Evolutionary conservation across 2,113 vertebrate species (phyloP).

Genomic region (Phainopepla nitens): DNA sequence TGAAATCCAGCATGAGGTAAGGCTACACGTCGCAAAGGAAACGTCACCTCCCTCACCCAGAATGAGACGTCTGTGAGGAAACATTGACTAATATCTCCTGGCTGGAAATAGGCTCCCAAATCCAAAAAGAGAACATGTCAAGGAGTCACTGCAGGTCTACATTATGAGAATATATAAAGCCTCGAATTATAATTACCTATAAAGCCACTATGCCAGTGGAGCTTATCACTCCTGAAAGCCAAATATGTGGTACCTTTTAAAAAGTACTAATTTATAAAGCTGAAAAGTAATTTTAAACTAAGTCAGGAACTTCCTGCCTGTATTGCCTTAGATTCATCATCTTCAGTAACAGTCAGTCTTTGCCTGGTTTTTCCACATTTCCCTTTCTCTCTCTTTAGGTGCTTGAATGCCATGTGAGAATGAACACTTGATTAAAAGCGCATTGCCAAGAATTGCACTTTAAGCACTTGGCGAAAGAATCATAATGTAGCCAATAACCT

Average conservation of each 20-base stretch:
- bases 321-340: not conserved
- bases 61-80: not conserved
- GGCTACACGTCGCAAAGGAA: not conserved
- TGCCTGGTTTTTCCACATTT: not conserved
- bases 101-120: not conserved
- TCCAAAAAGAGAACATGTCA: not conserved
- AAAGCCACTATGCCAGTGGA: not conserved
- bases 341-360: not conserved
- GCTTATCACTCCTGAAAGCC: not conserved
- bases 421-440: not conserved
- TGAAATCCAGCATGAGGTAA: not conserved
- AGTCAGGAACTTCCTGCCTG: not conserved
- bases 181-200: not conserved
- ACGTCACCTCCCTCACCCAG: not conserved
- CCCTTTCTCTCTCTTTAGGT: not conserved
- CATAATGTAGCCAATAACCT: not conserved
- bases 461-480: not conserved
- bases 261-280: not conserved
- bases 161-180: not conserved
- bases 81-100: not conserved
- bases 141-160: not conserved
- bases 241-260: not conserved
- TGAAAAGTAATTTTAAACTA: not conserved
- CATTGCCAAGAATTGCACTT: not conserved
- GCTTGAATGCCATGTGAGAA: not conserved